Conservation (phyloP, 2,113 vertebrate species). For the Austrofundulus limnaeus region DNA sequence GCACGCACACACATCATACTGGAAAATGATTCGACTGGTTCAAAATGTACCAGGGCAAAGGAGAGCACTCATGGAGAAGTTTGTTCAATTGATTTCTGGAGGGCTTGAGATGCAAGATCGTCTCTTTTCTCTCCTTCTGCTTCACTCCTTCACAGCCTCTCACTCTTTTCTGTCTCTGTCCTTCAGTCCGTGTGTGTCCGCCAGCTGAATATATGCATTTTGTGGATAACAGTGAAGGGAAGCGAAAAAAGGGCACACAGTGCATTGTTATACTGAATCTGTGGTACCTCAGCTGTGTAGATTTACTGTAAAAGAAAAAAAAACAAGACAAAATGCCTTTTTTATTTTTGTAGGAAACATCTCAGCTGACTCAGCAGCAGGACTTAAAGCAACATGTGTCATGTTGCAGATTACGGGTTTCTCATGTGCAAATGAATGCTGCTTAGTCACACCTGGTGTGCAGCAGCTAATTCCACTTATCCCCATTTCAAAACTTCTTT, state of each 20-base stretch:
- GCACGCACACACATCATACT: constrained; percentile 28
- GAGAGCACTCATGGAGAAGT: constrained; percentile 73
- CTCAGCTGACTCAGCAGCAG: constrained; percentile 52
- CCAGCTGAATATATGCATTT: constrained; percentile 67
- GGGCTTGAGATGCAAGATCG: constrained; percentile 61
- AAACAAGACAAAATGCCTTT: constrained; percentile 23
- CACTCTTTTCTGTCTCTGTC: background rate
- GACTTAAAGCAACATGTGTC: constrained; percentile 52
- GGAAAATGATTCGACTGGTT: constrained; percentile 68
- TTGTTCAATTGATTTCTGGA: constrained; percentile 80
- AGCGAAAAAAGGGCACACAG: constrained; percentile 25
- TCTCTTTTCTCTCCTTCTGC: constrained; percentile 28
- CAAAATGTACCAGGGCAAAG: constrained; percentile 56
- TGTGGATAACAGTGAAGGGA: constrained; percentile 54
- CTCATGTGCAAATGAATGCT: constrained; percentile 24
- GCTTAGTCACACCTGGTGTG: background rate
- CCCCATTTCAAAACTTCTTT: background rate
- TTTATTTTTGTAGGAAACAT: constrained; percentile 48
- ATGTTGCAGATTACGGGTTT: constrained; percentile 46
- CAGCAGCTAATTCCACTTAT: background rate
- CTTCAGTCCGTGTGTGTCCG: constrained; percentile 30
- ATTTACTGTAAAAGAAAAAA: constrained; percentile 47
- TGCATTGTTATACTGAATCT: constrained; percentile 26
- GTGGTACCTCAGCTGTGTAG: constrained; percentile 17
- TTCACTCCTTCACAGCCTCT: constrained; percentile 17